Percentiles rank a stretch among this genome's conserved stretches.
Conservation (phyloP, 2,888 invertebrate species). For the Hyposoter dolosus region DNA sequence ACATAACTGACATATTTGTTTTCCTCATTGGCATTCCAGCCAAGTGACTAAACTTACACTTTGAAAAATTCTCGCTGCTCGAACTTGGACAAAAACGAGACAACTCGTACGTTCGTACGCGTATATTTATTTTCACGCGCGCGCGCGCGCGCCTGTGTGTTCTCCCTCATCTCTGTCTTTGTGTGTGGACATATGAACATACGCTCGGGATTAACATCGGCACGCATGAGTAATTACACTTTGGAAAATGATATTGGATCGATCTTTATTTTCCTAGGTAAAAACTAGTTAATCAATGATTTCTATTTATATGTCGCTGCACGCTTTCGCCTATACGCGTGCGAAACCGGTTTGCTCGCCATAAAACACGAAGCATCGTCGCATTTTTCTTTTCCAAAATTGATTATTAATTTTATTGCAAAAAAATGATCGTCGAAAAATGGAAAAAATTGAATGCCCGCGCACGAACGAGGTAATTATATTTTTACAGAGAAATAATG, state of each 20-base stretch:
- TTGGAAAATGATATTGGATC: conserved; percentile 29
- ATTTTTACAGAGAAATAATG: background rate
- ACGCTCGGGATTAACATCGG: background rate
- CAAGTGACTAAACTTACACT: conserved; percentile 31
- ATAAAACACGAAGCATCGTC: background rate
- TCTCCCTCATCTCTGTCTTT: background rate
- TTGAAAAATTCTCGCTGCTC: conserved; percentile 8
- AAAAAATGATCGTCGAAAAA: background rate
- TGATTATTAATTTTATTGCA: background rate
- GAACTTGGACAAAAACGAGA: conserved; percentile 28
- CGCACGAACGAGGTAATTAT: background rate
- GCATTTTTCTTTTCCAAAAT: conserved; percentile 6
- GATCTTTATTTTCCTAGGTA: conserved; percentile 31
- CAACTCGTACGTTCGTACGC: background rate
- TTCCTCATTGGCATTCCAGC: conserved; percentile 27
- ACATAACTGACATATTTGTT: conserved; percentile 35
- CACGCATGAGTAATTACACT: conserved; percentile 36
- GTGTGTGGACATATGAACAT: background rate
- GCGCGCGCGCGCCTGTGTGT: background rate
- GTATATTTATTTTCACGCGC: background rate
- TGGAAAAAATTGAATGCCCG: background rate
- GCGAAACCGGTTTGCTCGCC: conserved; percentile 19
- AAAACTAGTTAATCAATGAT: conserved; percentile 36
- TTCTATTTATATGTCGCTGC: conserved; percentile 42
- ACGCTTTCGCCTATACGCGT: conserved; percentile 37